Conservation (phyloP, 2,888 invertebrate genomes). For the Andrena hattorfiana region DNA sequence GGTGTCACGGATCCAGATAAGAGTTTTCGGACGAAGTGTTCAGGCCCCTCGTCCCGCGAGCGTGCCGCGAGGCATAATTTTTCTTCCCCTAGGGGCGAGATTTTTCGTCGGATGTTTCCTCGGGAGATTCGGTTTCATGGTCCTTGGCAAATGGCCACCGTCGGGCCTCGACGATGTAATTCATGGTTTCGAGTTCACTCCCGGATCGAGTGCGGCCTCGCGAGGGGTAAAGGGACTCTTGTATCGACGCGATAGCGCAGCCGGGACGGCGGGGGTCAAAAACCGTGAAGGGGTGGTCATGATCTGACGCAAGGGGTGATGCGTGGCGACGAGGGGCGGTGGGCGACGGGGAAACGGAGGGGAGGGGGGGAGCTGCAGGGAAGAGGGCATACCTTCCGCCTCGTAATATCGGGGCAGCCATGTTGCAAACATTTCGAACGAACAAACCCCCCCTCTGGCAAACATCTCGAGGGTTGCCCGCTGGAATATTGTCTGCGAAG, state of each 20-base stretch:
- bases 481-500: constrained; percentile 22
- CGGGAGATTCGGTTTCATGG: constrained; percentile 22
- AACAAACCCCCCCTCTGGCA: constrained; percentile 38
- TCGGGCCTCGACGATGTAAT: constrained; percentile 45
- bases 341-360: constrained; percentile 30
- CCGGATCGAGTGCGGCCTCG: constrained; percentile 44
- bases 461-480: constrained; percentile 41
- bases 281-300: constrained; percentile 68
- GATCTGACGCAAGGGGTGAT: constrained; percentile 57
- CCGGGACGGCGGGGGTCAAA: constrained; percentile 64
- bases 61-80: not conserved
- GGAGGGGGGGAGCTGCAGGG: no score
- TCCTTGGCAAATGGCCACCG: constrained; percentile 45
- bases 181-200: constrained; percentile 60
- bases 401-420: constrained; percentile 49
- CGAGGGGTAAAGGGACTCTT: constrained; percentile 62
- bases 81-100: not conserved
- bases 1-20: not conserved
- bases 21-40: not conserved
- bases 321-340: constrained; percentile 31
- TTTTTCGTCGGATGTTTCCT: constrained; percentile 2
- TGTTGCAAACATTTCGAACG: constrained; percentile 58
- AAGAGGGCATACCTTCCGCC: constrained; percentile 38
- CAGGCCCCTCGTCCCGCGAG: not conserved
- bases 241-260: constrained; percentile 66